phyloP scores from a whole-genome alignment of 1,140 invertebrate genomes.

The Panagrolaimus sp. region DNA sequence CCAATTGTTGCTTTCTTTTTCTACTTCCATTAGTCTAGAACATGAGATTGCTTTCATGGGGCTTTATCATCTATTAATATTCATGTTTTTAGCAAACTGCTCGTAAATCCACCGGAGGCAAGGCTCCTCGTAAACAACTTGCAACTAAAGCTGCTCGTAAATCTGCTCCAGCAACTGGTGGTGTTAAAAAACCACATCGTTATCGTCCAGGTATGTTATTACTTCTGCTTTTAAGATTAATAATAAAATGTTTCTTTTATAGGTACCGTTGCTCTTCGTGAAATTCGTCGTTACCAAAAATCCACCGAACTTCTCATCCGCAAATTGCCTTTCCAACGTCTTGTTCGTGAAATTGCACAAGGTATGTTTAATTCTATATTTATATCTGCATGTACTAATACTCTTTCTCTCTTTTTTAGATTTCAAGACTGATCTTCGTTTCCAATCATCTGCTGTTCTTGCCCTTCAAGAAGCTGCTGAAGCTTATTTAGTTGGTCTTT shows the following conservation, averaged over 20 bases:
- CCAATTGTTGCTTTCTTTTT: no score
- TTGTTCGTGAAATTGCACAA: conserved; percentile 73
- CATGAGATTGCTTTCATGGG: no score
- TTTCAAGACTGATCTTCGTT: conserved; percentile 71
- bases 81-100: no score
- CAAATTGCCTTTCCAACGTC: conserved; percentile 62
- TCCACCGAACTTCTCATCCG: conserved; percentile 71
- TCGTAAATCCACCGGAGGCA: conserved; percentile 64
- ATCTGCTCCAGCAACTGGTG: conserved; percentile 40
- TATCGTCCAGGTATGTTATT: conserved; percentile 56
- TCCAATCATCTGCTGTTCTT: conserved; percentile 68
- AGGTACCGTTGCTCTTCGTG: conserved; percentile 57
- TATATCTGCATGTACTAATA: no score
- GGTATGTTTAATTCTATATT: no score
- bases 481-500: conserved; percentile 78
- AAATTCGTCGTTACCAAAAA: conserved; percentile 66
- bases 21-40: no score
- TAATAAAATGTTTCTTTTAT: no score
- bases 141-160: conserved; percentile 66
- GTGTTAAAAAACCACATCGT: conserved; percentile 63
- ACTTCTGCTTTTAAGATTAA: no score
- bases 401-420: conserved; percentile 60
- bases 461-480: conserved; percentile 75
- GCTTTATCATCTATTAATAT: no score
- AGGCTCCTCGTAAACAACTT: conserved; percentile 62